phyloP scores from a whole-genome alignment of 2,888 invertebrate genomes.

The Xestobium rufovillosum region DNA sequence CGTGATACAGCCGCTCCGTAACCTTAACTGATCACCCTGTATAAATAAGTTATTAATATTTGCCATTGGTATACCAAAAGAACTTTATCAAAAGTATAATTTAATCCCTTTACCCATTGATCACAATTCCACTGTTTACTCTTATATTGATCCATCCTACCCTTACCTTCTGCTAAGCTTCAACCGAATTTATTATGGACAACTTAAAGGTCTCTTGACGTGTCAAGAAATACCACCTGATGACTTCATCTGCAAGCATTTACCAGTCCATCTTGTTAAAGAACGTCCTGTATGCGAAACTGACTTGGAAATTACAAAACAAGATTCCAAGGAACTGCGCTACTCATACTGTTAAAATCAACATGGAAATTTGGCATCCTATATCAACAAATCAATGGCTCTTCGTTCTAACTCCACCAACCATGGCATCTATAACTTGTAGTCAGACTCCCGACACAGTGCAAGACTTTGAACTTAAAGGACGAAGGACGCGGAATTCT shows the following conservation, averaged over 20 bases:
- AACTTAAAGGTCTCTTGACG: background rate
- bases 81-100: no score
- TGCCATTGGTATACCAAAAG: no score
- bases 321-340: conserved; percentile 16
- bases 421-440: conserved; percentile 10
- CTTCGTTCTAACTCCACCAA: conserved; percentile 9
- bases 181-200: background rate
- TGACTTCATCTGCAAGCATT: background rate
- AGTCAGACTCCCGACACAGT: background rate
- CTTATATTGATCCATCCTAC: background rate
- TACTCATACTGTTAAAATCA: conserved; percentile 12
- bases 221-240: background rate
- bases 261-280: background rate
- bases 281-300: background rate
- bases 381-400: conserved; percentile 10
- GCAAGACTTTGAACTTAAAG: conserved; percentile 7
- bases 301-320: background rate
- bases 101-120: background rate
- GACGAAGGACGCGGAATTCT: conserved; percentile 7
- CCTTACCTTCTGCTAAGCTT: background rate
- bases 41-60: no score
- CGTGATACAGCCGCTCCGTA: no score
- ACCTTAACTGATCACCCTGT: no score
- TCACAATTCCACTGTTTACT: background rate
- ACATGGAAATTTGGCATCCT: conserved; percentile 15